These are phyloP conservation scores for Julus scandinavius DNA, from an alignment of 2,888 invertebrate genomes.

Conservation along the genomic window DNA sequence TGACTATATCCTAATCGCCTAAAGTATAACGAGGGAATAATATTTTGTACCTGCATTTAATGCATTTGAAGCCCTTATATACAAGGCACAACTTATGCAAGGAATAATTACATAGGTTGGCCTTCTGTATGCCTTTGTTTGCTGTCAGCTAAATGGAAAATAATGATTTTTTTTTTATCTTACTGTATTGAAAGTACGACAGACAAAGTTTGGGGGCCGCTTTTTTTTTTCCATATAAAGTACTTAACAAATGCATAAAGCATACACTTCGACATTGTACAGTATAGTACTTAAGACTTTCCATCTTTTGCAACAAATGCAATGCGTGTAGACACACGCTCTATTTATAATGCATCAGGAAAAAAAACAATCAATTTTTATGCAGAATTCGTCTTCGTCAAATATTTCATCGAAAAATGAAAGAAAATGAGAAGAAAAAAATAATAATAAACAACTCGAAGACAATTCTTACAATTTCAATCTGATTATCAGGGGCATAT, in stretches of 20 bases:
- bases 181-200: neutral
- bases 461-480: neutral
- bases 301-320: neutral
- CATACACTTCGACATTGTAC: neutral
- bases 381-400: neutral
- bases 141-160: slow-evolving; percentile 11
- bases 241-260: slow-evolving; percentile 18
- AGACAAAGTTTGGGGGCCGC: slow-evolving; percentile 15
- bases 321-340: slow-evolving; percentile 11
- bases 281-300: neutral
- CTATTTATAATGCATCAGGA: neutral
- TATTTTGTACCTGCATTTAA: neutral
- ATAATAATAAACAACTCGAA: neutral
- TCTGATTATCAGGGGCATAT: neutral
- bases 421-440: neutral
- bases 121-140: slow-evolving; percentile 8
- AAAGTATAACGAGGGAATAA: neutral
- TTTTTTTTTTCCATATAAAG: neutral
- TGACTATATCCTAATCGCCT: neutral
- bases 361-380: neutral
- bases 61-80: neutral
- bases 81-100: neutral
- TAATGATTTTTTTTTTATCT: slow-evolving; percentile 17
- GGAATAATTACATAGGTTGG: neutral
- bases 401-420: neutral